Base-by-base conservation (phyloP, 92 coral and sea anemone genomes). In the Palythoa grandis region DNA sequence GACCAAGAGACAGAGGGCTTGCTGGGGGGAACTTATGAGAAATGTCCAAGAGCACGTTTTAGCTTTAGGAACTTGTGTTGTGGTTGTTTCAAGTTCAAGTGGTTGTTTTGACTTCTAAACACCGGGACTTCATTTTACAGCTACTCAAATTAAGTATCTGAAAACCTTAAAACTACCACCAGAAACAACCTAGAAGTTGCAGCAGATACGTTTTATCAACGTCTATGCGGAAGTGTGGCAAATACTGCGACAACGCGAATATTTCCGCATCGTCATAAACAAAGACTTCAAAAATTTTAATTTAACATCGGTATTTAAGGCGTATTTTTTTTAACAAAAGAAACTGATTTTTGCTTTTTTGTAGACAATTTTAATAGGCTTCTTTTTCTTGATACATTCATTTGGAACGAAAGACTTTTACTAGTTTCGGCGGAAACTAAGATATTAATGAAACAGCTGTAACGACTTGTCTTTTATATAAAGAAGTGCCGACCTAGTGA, bases 11-110 rank as follows among this genome's bases (percentile, higher is more conserved):
- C 86, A 35, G 76, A 77, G 79, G 82, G 79, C 4, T 47, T 87
- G 90, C 63, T 91, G 16, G 88, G 83, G 1, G 88, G 86, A 61
- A 52, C 76, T 6, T 88, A 75, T 50, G 85, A 66, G 23, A 80
- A 66, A 25, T 20, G 40, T n/a, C 58, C 85, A n/a, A 43, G 58
- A 11, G 2, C 56, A 12, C 74, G 85, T 29, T 65, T 66, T 40
- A 11, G n/a, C 37, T 80, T 80, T 2, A 38, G 74, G 3, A 63
- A 15, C 25, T 47, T 23, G 61, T 80, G 74, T 39, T n/a, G 67
- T 8, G 25, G 85, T 15, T 50, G 82, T 50, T 76, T 76, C 50
- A 50, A 47, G 29, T 76, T 76, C 50, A 50, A 47, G 29, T 66
- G 85, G 74, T 39, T 63, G 22, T 16, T 78, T 78, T 78, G 29